These are phyloP conservation scores for Athene cunicularia DNA, from an alignment of 2,113 vertebrate genomes.

Conservation along the genomic window DNA sequence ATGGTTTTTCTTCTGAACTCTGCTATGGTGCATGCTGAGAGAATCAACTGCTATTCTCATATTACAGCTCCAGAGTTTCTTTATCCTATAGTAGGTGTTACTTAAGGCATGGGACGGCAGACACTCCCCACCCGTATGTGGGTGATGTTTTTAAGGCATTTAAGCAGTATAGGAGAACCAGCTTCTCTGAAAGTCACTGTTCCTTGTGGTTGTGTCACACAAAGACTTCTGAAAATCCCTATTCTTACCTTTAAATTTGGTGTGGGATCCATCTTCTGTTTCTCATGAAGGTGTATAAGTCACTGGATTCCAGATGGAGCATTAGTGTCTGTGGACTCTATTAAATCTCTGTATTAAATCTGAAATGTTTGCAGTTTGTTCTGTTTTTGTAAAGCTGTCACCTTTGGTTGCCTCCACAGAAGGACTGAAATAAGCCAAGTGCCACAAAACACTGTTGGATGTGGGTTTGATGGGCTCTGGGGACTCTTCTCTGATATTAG, in stretches of 20 bases:
- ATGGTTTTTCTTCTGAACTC: neutral
- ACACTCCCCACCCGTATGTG: neutral
- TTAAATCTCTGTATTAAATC: constrained; percentile 27
- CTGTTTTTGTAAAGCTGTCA: neutral
- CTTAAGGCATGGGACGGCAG: neutral
- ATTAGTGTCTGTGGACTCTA: neutral
- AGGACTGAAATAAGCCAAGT: neutral
- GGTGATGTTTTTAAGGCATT: neutral
- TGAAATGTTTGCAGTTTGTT: neutral
- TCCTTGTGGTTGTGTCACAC: neutral
- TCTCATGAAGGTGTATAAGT: constrained; percentile 22
- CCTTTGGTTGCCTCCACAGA: neutral
- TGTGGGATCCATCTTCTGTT: neutral
- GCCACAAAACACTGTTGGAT: neutral
- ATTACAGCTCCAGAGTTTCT: neutral
- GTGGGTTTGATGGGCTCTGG: neutral
- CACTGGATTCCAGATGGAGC: constrained; percentile 29
- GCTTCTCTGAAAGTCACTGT: neutral
- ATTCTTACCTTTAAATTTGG: neutral
- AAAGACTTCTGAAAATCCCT: constrained; percentile 13
- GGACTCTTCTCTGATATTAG: neutral
- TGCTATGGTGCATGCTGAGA: neutral
- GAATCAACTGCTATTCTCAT: neutral
- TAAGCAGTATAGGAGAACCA: neutral
- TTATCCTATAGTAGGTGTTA: neutral